Base-by-base conservation (phyloP, 1,140 invertebrate species). In the Drosophila hydei region DNA sequence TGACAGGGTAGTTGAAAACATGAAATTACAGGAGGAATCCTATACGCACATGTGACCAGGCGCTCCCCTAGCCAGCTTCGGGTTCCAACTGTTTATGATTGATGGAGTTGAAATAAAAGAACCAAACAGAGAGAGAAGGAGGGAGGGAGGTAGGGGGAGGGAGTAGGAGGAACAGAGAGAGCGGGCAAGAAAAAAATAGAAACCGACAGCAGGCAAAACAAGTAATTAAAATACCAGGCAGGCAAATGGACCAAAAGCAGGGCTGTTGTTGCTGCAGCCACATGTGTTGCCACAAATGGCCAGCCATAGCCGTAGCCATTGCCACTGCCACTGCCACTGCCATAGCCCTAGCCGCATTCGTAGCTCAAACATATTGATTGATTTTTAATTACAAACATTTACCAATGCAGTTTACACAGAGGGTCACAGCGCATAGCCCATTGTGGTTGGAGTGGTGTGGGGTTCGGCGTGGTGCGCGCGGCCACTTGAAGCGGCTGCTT, bases 301-400 rank as follows among this genome's bases (percentile, higher is more conserved):
- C 64, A 54, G 47, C 12, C 3, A 0, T n/a, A 48, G 12, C 21
- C 42, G 21, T 40, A 50, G 61, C 68, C 68, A 25, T 16, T 2
- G 38, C 23, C 47, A 4, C 27, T 6, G 12, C 23, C 18, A 12
- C 21, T 3, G 43, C 43, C 19, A 4, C n/a, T 1, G 42, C 3
- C 11, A 11, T 11, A 8, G 8, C 42, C 38, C 21, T 25, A 42
- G 68, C 68, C 68, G 40, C 59, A 60, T 72, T 64, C 63, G 61
- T 63, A 47, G 64, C 63, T 19, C 68, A 68, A 88, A 67, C 69
- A 79, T 79, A 88, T 88, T 88, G 83, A 88, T 88, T 88, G 83
- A 88, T 88, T 88, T 88, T 88, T 88, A 88, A 88, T 88, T 83
- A 87, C 81, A 75, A 85, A 84, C 81, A 81, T 81, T 80, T 84